Base-by-base conservation (phyloP, 2,113 vertebrate genomes). In the Austrofundulus limnaeus region DNA sequence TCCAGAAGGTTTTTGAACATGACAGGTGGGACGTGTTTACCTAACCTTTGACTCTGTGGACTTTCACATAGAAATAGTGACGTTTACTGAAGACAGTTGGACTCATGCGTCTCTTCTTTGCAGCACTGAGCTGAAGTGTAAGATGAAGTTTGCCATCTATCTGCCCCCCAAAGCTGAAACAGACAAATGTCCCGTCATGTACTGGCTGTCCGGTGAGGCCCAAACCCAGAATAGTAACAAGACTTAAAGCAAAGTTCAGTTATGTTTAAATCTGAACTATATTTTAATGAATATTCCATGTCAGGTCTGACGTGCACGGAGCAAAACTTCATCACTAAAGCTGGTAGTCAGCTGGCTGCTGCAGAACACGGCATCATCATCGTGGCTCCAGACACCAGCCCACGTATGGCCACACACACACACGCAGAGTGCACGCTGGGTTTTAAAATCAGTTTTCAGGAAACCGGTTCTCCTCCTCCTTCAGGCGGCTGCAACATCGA, bases 1-100 rank as follows among this genome's bases (percentile, higher is more conserved):
- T 94, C 76, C 96, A 99, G 91, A 99, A 98, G 77, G 96, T 98
- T 16, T 99, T 95, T 70, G 96, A 99, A 77, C 97, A 99, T 19
- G 95, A 97, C 77, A 98, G 97, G 97, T 98, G 61, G 70, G 46
- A 24, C 48, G 23, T 11, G 1, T 24, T 50, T n/a, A 46, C 41
- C 21, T 28, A 6, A 13, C 1, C 39, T 51, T 39, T 53, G 11
- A 16, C n/a, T 15, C 37, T 16, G 2, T 5, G 13, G 12, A 17
- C 14, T 31, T 34, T 46, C 0, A 4, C 16, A 37, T 47, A 12
- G 1, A 28, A 16, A 52, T 20, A 13, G 1, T 20, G 0, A 41
- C 11, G 8, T 34, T 14, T 14, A 3, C 14, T 15, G 16, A 4
- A 41, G 19, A 41, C 19, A 23, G 3, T 16, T 3, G 11, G 0